Evolutionary conservation across 2,888 invertebrate species (phyloP), one percentile per base, ranked within the genome.

Genomic region (Epiblema foenella): DNA sequence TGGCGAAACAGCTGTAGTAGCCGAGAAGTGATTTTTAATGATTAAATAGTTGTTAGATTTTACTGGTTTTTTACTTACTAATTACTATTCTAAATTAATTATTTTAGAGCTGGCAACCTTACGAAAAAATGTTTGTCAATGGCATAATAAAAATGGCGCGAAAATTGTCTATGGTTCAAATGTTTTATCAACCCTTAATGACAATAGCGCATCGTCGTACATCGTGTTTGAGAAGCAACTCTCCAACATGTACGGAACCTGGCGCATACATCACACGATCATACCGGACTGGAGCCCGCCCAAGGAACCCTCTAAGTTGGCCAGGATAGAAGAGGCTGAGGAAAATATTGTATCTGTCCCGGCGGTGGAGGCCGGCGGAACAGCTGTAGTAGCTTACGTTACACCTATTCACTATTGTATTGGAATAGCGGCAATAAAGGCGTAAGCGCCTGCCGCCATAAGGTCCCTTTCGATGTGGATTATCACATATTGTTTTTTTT

Each of bases 171-270:
- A 52, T 52, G 52, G 20, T 20, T 2, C 24, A 24, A 24, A 24
- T 24, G 4, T 24, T 24, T 24, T 24, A 24, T 24, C 33, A 33
- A 24, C 24, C 24, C 24, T 3, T 24, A 24, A 24, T 24, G n/a
- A n/a, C n/a, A n/a, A n/a, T n/a, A n/a, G n/a, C n/a, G n/a, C n/a
- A n/a, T n/a, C 0, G 89, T 99, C 10, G 84, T 99, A 99, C 87
- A 96, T 99, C 0, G 98, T 99, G 0, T 99, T 98, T 85, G 99
- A 99, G 88, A 99, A 98, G 83, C 98, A 99, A 85, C 91, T 95
- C n/a, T n/a, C 98, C 0, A 97, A 98, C 84, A 91, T 96, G 72
- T 98, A 99, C 81, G 99, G 99, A 0, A 84, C 85, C 0, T 99
- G 99, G 99, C 94, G 99, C 60, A 86, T 99, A 46, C 99, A 99